phyloP scores from a whole-genome alignment of 2,113 vertebrate species.

The human region DNA sequence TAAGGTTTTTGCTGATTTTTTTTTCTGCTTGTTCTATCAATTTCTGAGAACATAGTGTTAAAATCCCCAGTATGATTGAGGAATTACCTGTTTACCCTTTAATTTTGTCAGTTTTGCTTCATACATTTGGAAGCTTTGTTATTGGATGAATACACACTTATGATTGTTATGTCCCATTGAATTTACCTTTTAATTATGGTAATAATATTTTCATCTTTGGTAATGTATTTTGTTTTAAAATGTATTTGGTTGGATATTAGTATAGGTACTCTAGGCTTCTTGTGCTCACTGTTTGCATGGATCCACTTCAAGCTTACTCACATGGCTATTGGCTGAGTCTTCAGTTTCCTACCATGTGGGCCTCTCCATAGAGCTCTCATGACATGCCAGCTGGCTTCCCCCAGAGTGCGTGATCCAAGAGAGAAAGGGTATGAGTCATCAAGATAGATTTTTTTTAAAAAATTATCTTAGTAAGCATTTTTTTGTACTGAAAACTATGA shows the following conservation, averaged over 20 bases:
- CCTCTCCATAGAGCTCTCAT: neutral
- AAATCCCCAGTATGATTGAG: neutral
- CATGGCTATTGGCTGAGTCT: neutral
- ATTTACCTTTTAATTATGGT: neutral
- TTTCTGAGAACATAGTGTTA: neutral
- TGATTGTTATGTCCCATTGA: neutral
- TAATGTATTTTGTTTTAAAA: neutral
- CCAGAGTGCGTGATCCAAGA: neutral
- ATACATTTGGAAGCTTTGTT: neutral
- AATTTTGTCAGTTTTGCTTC: constrained; percentile 8
- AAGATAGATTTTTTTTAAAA: neutral
- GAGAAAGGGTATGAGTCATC: neutral
- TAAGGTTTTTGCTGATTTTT: neutral
- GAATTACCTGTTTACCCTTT: neutral
- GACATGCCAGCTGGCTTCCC: constrained; percentile 1
- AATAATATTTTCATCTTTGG: neutral
- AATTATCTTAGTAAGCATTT: too few relatives aligned
- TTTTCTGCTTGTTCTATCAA: neutral
- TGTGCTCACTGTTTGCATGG: neutral
- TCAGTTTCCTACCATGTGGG: neutral
- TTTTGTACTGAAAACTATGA: too few relatives aligned
- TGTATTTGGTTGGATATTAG: neutral
- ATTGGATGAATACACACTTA: neutral
- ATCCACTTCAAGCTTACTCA: neutral
- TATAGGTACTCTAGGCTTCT: neutral